Percentiles rank a stretch among this genome's conserved stretches.
phyloP scores from a whole-genome alignment of 1,140 invertebrate species.

The Temnothorax nylanderi region DNA sequence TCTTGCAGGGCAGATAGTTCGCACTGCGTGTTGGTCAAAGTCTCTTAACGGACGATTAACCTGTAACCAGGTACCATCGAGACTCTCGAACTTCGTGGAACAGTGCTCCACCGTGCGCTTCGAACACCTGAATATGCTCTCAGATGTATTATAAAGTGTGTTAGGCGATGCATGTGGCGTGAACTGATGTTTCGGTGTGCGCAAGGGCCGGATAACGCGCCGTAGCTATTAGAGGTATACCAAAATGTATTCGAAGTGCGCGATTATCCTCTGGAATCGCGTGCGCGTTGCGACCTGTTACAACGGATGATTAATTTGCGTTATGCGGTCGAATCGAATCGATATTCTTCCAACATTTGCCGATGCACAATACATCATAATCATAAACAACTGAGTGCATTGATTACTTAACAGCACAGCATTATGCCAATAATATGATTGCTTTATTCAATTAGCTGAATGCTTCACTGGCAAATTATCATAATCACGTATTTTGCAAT shows the following conservation, averaged over 20 bases:
- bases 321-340: not conserved
- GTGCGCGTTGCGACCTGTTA: not conserved
- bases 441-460: conserved; percentile 55
- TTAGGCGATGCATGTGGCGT: conserved; percentile 7
- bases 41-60: conserved; percentile 71
- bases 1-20: conserved; percentile 61
- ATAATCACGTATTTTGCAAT: conserved; percentile 47
- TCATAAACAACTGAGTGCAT: conserved; percentile 35
- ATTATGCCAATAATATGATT: conserved; percentile 55
- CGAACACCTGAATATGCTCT: conserved; percentile 49
- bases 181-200: conserved; percentile 38
- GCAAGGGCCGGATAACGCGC: not conserved
- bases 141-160: conserved; percentile 53
- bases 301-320: conserved; percentile 35
- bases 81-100: conserved; percentile 52
- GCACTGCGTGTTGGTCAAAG: conserved; percentile 63
- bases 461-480: conserved; percentile 46
- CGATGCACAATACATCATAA: not conserved
- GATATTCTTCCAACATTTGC: conserved; percentile 37
- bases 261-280: not conserved
- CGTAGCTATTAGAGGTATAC: not conserved
- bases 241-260: not conserved
- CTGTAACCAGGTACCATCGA: conserved; percentile 61
- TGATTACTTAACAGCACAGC: conserved; percentile 34
- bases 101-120: not conserved